These are phyloP conservation scores for Lamprotornis superbus DNA, from an alignment of 2,113 vertebrate species.

Conservation along the genomic window DNA sequence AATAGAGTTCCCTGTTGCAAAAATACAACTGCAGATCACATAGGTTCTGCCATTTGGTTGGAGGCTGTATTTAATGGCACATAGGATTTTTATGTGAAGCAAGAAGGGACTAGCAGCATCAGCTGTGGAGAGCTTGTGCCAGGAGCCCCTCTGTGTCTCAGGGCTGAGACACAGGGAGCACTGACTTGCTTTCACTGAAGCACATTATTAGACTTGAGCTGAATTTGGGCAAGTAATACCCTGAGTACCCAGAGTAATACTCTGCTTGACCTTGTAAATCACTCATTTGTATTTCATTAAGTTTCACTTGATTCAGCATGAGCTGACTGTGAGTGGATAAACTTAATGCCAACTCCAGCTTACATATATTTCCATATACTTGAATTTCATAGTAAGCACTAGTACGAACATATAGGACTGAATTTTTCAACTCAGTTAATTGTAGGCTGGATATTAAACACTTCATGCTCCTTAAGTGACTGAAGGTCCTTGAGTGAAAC, in stretches of 20 bases:
- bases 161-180: background rate
- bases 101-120: background rate
- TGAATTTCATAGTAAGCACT: background rate
- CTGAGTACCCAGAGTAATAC: background rate
- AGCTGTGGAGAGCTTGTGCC: background rate
- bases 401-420: background rate
- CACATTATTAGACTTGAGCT: background rate
- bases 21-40: background rate
- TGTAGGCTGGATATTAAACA: background rate
- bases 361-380: background rate
- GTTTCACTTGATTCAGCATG: background rate
- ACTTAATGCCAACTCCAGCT: background rate
- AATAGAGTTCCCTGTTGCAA: background rate
- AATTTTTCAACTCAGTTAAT: background rate
- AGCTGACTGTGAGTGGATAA: background rate
- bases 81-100: background rate
- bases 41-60: background rate
- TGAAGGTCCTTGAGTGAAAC: background rate
- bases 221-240: background rate
- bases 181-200: background rate
- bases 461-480: background rate
- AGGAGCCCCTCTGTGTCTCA: background rate
- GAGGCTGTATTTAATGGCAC: background rate
- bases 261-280: background rate
- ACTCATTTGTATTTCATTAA: background rate